Evolutionary conservation across 2,113 vertebrate genomes (phyloP), one percentile per base, ranked within the genome.

Genomic region (Phalacrocorax brasilianus): DNA sequence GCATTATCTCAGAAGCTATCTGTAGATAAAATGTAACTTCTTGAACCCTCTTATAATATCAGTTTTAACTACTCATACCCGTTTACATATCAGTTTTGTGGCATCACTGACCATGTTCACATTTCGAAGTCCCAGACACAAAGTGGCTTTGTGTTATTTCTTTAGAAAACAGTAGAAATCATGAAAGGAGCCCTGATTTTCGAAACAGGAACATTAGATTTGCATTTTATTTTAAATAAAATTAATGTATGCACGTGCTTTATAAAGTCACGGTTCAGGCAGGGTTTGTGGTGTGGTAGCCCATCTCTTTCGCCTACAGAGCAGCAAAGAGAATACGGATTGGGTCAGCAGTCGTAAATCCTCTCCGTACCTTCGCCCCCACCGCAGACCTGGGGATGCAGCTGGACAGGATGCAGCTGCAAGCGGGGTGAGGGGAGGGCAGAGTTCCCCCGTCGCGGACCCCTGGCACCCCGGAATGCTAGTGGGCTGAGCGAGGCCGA

Each of bases 311-410:
- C 58, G 81, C 49, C 18, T 40, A 3, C 38, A 65, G 65, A 87
- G 33, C 23, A 84, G 86, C 66, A 53, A 32, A 72, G 63, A 85
- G 83, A 72, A 11, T 3, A 6, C 0, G 0, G 44, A 14, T 53
- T 7, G 3, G 9, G 11, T 65, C 62, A 47, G 40, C 24, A 18
- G 11, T n/a, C 28, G 4, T 18, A 71, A 79, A 45, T 52, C 58
- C 49, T 63, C 10, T 74, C 56, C 3, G 0, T 44, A 3, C 11
- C 26, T 47, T 76, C 16, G 73, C 14, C 16, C 23, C 12, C 5
- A 0, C 18, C 7, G 0, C 56, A 47, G 20, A 1, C 38, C 11
- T 6, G 9, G 77, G 62, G 26, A 19, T 5, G 7, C 1, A 42
- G 55, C 47, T 3, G 20, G 77, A 27, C 30, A 55, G 63, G 30